A percentile compares a stretch with the other conserved stretches of the same genome.
Evolutionary conservation across 2,888 invertebrate genomes (phyloP).

Genomic region (Eupithecia exiguata): DNA sequence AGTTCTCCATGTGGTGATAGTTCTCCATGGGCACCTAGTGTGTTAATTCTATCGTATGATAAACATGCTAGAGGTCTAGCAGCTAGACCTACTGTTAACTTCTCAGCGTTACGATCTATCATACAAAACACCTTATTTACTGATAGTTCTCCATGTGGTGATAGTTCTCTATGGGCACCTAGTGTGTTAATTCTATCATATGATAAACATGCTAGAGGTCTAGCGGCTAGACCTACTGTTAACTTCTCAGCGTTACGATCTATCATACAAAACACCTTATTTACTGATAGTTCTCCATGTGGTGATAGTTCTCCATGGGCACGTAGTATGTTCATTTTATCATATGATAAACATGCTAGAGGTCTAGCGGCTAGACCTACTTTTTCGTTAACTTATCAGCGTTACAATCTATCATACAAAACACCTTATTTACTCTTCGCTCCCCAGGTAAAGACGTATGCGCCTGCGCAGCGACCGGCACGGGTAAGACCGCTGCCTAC

Average conservation of each 20-base stretch:
- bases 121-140: too few relatives aligned
- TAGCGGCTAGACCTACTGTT: neutral
- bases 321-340: too few relatives aligned
- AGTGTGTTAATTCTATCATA: too few relatives aligned
- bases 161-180: too few relatives aligned
- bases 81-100: too few relatives aligned
- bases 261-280: neutral
- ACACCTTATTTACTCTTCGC: neutral
- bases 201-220: neutral
- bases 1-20: too few relatives aligned
- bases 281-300: neutral
- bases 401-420: neutral
- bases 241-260: neutral
- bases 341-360: neutral
- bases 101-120: too few relatives aligned
- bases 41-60: too few relatives aligned
- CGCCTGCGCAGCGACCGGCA: slow-evolving; percentile 99
- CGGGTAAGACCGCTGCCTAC: slow-evolving; percentile 99
- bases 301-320: too few relatives aligned
- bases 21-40: too few relatives aligned
- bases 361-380: neutral
- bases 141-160: too few relatives aligned
- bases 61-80: too few relatives aligned
- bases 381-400: neutral
- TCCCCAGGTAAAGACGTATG: slow-evolving; percentile 95